Evolutionary conservation across 2,797 vertebrate species (phyloP).

Genomic region (Nasua narica): DNA sequence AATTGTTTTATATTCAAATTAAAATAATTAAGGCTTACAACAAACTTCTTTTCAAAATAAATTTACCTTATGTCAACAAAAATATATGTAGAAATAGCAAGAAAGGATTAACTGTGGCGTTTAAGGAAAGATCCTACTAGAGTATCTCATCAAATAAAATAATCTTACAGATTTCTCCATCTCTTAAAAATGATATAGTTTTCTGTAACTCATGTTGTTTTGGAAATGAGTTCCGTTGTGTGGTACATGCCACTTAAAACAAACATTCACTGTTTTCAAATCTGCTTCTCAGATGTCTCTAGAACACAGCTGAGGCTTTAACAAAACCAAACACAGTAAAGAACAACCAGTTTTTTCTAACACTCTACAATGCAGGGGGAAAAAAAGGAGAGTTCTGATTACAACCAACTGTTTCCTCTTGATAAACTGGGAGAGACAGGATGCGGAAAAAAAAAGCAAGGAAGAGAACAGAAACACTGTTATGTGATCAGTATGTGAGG

Average conservation of each 20-base stretch:
- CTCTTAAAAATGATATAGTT: constrained; percentile 1
- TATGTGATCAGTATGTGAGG: background rate
- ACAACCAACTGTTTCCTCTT: background rate
- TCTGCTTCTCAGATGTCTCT: background rate
- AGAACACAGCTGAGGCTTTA: background rate
- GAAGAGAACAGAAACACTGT: background rate
- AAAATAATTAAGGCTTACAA: background rate
- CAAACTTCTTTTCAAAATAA: background rate
- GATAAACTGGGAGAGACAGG: background rate
- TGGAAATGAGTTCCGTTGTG: background rate
- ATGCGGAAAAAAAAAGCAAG: background rate
- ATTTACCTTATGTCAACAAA: background rate
- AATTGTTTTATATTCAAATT: background rate
- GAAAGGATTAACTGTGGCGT: background rate
- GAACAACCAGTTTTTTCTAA: background rate
- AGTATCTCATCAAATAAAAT: background rate
- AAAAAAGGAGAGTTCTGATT: background rate
- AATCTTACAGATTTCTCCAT: background rate
- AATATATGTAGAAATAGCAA: background rate
- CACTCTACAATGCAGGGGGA: background rate
- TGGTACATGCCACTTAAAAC: background rate
- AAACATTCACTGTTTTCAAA: background rate
- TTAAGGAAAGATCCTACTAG: background rate
- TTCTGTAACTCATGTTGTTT: background rate
- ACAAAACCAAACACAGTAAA: background rate